Percentiles rank a stretch among this genome's conserved stretches.
phyloP scores from a whole-genome alignment of 2,888 invertebrate species.

The Caenorhabditis becei region DNA sequence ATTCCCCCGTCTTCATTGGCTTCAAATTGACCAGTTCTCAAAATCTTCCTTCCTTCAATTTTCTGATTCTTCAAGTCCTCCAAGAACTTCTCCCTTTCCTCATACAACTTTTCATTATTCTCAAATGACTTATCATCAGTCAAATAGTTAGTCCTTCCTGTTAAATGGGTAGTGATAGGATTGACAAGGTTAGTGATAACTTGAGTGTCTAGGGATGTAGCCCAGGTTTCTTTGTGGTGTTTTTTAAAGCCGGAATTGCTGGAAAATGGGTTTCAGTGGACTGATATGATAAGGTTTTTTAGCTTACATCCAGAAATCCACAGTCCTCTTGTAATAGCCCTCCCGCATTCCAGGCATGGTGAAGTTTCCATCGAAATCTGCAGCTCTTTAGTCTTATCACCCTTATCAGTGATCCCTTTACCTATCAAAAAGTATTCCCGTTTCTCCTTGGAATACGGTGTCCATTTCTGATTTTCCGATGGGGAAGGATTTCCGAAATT shows the following conservation, averaged over 20 bases:
- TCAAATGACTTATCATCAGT: slow-evolving; percentile 11
- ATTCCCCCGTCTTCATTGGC: slow-evolving; percentile 22
- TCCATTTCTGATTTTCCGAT: slow-evolving; percentile 47
- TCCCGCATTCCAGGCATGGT: slow-evolving; percentile 56
- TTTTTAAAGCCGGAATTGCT: slow-evolving; percentile 8
- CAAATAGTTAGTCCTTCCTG: not conserved
- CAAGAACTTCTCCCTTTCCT: slow-evolving; percentile 34
- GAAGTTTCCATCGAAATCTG: slow-evolving; percentile 61
- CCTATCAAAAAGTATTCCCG: slow-evolving; percentile 58
- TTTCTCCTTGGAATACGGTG: slow-evolving; percentile 33
- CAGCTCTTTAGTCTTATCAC: not conserved
- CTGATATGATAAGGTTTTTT: not conserved
- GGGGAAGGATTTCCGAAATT: slow-evolving; percentile 57
- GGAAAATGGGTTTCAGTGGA: slow-evolving; percentile 1
- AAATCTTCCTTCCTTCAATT: slow-evolving; percentile 5
- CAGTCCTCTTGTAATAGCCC: slow-evolving; percentile 41
- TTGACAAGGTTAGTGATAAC: slow-evolving; percentile 14
- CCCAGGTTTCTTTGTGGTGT: slow-evolving; percentile 13
- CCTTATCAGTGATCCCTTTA: not conserved
- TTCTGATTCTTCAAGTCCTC: slow-evolving; percentile 32
- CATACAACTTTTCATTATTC: slow-evolving; percentile 6
- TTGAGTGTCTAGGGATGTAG: slow-evolving; percentile 34
- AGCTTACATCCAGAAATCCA: slow-evolving; percentile 47
- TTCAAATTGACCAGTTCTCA: not conserved
- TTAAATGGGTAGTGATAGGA: not conserved